These are phyloP conservation scores for Vireo griseus DNA, from an alignment of 2,797 vertebrate species.

Conservation along the genomic window DNA sequence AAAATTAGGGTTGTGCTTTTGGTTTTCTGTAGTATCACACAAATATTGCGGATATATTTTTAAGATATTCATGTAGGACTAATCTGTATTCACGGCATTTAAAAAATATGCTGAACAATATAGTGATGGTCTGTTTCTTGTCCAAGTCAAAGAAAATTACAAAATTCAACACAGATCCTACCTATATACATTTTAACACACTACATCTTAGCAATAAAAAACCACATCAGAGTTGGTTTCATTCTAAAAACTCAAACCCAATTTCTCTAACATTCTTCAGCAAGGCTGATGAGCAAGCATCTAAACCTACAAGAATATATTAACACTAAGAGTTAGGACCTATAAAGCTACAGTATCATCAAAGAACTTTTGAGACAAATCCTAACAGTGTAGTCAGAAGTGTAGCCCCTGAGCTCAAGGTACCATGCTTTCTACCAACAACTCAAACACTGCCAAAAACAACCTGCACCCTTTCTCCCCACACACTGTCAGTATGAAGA, in stretches of 20 bases:
- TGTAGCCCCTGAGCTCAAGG: fast-evolving
- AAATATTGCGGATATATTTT: background rate
- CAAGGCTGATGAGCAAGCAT: background rate
- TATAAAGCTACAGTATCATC: background rate
- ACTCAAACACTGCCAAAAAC: background rate
- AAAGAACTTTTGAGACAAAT: background rate
- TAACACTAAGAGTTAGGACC: background rate
- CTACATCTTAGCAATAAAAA: background rate
- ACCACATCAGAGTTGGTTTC: background rate
- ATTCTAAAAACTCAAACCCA: background rate
- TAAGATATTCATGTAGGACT: background rate
- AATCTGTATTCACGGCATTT: background rate
- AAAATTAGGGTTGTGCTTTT: background rate
- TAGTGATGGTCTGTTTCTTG: background rate
- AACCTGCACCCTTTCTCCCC: background rate
- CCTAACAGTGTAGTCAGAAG: background rate
- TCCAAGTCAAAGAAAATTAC: background rate
- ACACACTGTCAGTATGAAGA: background rate
- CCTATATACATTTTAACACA: background rate
- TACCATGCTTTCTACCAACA: background rate
- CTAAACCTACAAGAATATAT: background rate
- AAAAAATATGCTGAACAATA: background rate
- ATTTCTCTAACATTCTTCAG: background rate
- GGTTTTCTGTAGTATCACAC: background rate
- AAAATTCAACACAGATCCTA: background rate